phyloP scores from a whole-genome alignment of 1,140 invertebrate genomes.

The Trachymyrmex septentrionalis region DNA sequence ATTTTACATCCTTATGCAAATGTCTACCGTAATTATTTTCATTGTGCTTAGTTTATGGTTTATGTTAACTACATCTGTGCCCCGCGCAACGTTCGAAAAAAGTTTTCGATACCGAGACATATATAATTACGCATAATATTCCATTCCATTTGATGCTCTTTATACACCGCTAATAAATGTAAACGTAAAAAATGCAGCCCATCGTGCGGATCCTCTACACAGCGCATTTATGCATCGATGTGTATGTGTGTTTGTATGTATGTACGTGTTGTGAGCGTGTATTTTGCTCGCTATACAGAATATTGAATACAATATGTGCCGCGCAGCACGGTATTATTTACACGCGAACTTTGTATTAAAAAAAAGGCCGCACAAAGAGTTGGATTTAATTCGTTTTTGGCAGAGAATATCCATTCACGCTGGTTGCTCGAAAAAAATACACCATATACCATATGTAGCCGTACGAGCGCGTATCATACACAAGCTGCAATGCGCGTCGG shows the following conservation, averaged over 20 bases:
- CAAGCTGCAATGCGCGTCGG: conserved; percentile 17
- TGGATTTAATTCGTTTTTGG: conserved; percentile 75
- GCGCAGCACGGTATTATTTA: conserved; percentile 74
- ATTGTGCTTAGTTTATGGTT: conserved; percentile 15
- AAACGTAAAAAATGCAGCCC: conserved; percentile 52
- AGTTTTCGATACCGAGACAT: conserved; percentile 34
- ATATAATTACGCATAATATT: conserved; percentile 64
- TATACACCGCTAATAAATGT: conserved; percentile 68
- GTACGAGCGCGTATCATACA: conserved; percentile 46
- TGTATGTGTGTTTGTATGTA: no score
- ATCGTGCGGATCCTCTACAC: conserved; percentile 7
- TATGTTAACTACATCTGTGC: conserved; percentile 30
- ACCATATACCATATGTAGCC: not conserved
- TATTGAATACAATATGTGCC: conserved; percentile 75
- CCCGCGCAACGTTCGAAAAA: not conserved
- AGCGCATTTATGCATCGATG: conserved; percentile 51
- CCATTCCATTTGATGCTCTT: conserved; percentile 62
- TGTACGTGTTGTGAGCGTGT: conserved; percentile 8
- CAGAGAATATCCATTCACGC: conserved; percentile 69
- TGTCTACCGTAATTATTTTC: conserved; percentile 3
- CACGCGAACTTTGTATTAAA: conserved; percentile 72
- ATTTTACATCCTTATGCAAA: not conserved
- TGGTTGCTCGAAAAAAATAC: conserved; percentile 25
- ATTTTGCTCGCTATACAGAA: conserved; percentile 57
- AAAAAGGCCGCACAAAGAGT: conserved; percentile 76